Evolutionary conservation across 1,140 invertebrate species (phyloP).

Genomic region (Drosophila parabipectinata): DNA sequence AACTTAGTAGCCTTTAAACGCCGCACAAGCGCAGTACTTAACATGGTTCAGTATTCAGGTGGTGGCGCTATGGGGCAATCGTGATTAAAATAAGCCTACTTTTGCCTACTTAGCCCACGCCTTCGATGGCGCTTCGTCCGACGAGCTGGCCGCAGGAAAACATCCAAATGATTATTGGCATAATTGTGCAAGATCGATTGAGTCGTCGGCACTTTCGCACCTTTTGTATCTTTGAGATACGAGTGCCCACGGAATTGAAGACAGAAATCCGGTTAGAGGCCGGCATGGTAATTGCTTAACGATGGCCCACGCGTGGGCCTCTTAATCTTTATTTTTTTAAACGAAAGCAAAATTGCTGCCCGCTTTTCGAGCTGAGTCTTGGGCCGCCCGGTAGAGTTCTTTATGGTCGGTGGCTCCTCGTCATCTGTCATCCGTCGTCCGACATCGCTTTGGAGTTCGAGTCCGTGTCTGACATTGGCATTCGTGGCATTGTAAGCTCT

Average conservation of each 20-base stretch:
- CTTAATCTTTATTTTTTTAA: background rate
- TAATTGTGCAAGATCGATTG: slow-evolving; percentile 59
- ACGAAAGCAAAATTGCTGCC: slow-evolving; percentile 6
- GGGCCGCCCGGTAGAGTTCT: slow-evolving; percentile 2
- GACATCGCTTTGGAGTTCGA: slow-evolving; percentile 32
- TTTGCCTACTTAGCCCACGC: slow-evolving; percentile 22
- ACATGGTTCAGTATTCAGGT: slow-evolving; percentile 54
- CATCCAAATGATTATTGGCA: slow-evolving; percentile 60
- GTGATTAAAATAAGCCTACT: slow-evolving; percentile 64
- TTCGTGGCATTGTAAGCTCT: slow-evolving; percentile 72
- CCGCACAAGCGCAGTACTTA: slow-evolving; percentile 26
- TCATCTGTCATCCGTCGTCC: background rate
- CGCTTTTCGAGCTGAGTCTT: background rate
- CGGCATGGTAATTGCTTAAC: slow-evolving; percentile 52
- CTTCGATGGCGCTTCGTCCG: slow-evolving; percentile 23
- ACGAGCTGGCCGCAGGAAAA: slow-evolving; percentile 16
- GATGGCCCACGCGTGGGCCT: slow-evolving; percentile 27
- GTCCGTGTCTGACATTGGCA: slow-evolving; percentile 60
- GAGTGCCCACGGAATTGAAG: slow-evolving; percentile 19
- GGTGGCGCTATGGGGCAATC: slow-evolving; percentile 48
- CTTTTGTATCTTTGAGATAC: slow-evolving; percentile 41
- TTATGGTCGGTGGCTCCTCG: background rate
- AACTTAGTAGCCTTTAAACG: slow-evolving; percentile 44
- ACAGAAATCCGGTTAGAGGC: slow-evolving; percentile 51
- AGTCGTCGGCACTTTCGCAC: slow-evolving; percentile 62